Evolutionary conservation across 2,113 vertebrate species (phyloP).

Genomic region (Zonotrichia leucophrys): DNA sequence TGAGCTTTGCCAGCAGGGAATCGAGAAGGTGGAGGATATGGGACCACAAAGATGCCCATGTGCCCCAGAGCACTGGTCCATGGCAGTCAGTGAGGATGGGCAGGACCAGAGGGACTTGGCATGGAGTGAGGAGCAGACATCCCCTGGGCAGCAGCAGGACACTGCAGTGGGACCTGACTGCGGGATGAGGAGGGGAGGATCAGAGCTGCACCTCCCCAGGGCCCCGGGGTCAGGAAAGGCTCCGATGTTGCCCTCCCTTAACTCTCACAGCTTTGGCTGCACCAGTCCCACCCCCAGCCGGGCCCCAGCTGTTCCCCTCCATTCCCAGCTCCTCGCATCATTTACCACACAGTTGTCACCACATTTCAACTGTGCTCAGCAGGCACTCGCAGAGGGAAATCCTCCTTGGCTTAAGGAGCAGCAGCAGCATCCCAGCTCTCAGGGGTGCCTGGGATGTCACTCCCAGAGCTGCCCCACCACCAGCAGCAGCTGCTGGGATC

Average conservation of each 20-base stretch:
- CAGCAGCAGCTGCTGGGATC: accelerated
- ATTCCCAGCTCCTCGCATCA: not conserved
- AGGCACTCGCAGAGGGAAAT: accelerated
- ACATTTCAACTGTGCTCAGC: constrained; percentile 12
- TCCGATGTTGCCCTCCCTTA: not conserved
- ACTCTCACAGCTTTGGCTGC: not conserved
- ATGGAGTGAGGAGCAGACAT: accelerated
- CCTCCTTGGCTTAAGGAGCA: not conserved
- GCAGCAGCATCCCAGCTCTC: not conserved
- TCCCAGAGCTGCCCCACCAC: not conserved
- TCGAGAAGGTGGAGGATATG: not conserved
- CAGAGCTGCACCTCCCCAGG: not conserved
- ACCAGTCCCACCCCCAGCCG: not conserved
- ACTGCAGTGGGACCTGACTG: accelerated
- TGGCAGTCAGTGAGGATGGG: accelerated
- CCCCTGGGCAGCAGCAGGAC: not conserved
- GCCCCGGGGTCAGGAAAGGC: accelerated
- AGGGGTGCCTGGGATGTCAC: not conserved
- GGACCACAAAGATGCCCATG: not conserved
- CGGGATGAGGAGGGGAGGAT: not conserved
- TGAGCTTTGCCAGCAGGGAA: not conserved
- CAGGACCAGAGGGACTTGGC: not conserved
- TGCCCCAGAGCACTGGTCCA: not conserved
- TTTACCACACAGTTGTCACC: not conserved
- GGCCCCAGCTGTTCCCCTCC: not conserved